Evolutionary conservation across 1,140 invertebrate genomes (phyloP).

Genomic region (Bombus waltoni): DNA sequence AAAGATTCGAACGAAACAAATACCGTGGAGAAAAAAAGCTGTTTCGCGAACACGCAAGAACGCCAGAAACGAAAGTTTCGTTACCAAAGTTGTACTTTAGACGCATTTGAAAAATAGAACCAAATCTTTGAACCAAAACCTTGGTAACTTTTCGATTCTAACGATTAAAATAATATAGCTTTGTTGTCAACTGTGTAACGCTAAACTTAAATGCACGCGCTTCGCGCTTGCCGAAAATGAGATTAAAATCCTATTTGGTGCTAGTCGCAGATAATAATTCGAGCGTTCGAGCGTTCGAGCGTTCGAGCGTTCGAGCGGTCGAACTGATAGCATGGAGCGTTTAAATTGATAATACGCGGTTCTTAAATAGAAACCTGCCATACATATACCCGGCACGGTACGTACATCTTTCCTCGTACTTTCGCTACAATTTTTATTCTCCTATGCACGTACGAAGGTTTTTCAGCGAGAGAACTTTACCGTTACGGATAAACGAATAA

Average conservation of each 20-base stretch:
- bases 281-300: too few relatives aligned
- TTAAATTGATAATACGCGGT: background rate
- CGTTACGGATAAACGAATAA: background rate
- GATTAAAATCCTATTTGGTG: background rate
- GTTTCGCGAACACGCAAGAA: background rate
- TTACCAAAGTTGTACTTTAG: background rate
- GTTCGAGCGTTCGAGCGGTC: background rate
- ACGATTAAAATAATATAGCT: background rate
- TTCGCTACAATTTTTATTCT: background rate
- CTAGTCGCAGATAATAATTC: background rate
- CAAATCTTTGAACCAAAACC: background rate
- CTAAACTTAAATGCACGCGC: background rate
- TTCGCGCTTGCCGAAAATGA: background rate
- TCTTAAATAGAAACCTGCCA: slow-evolving; percentile 30
- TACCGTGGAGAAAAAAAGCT: too few relatives aligned
- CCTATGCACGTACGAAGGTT: too few relatives aligned
- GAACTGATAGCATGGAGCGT: too few relatives aligned
- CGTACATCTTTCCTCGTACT: background rate
- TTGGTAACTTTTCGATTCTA: background rate
- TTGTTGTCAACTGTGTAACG: background rate
- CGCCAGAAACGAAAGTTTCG: background rate
- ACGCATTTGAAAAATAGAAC: background rate
- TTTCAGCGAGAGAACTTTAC: background rate
- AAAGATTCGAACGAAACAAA: background rate
- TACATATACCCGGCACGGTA: background rate